These are phyloP conservation scores for Macaca nemestrina DNA, from an alignment of 2,113 vertebrate genomes.

Conservation along the genomic window DNA sequence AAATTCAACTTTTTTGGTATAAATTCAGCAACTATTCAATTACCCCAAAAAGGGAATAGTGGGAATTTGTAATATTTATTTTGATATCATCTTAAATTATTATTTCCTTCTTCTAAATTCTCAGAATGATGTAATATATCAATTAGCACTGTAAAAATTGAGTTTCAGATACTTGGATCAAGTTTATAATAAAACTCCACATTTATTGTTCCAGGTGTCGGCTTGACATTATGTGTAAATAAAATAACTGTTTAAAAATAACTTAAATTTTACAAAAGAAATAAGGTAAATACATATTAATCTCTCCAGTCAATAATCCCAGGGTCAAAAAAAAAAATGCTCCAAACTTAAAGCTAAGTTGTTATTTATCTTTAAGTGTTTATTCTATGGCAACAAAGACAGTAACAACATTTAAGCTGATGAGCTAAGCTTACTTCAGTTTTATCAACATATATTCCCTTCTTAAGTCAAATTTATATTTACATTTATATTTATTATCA, in stretches of 20 bases:
- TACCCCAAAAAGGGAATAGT: not conserved
- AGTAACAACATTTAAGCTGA: not conserved
- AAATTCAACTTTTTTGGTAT: not conserved
- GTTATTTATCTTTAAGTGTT: not conserved
- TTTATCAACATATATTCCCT: not conserved
- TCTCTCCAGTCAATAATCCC: not conserved
- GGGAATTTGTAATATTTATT: not conserved
- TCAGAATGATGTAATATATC: not conserved
- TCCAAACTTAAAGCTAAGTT: not conserved
- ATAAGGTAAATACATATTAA: not conserved
- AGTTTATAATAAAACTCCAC: not conserved
- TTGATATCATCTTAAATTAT: not conserved
- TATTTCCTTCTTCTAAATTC: not conserved
- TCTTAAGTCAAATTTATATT: not conserved
- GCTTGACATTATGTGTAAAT: not conserved
- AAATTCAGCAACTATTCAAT: not conserved
- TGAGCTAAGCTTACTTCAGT: not conserved
- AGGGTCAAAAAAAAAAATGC: not conserved
- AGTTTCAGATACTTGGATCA: not conserved
- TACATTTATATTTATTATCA: not conserved
- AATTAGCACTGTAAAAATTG: not conserved
- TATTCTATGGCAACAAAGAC: not conserved
- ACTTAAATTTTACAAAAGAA: not conserved
- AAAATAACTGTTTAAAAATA: not conserved
- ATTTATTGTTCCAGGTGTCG: not conserved